These are phyloP conservation scores for Crocodylus rhombifer DNA, from an alignment of 2,797 vertebrate species.

Conservation along the genomic window DNA sequence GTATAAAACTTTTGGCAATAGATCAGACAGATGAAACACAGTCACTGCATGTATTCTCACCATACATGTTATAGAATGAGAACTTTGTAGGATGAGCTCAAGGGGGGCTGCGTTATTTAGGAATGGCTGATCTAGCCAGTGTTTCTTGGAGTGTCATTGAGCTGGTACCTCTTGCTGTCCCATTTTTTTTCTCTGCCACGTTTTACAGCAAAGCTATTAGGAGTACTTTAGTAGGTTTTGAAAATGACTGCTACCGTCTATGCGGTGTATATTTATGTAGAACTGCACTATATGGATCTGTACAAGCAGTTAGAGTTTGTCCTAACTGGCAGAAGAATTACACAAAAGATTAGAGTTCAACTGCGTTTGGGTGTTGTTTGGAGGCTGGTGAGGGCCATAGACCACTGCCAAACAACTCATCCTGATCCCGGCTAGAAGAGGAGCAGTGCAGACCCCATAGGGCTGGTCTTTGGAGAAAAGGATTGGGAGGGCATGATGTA, in stretches of 20 bases:
- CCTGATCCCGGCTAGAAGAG: rapidly evolving
- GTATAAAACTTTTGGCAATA: neutral
- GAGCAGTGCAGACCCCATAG: neutral
- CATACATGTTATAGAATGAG: neutral
- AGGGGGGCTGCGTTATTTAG: neutral
- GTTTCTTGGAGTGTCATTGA: neutral
- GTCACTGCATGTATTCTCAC: neutral
- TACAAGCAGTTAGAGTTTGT: neutral
- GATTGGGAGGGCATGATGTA: neutral
- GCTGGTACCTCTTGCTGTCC: neutral
- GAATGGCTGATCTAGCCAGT: neutral
- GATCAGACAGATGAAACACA: neutral
- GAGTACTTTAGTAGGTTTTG: neutral
- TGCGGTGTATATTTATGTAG: neutral
- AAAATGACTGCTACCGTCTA: neutral
- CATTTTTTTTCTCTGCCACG: neutral
- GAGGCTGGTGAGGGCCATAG: neutral
- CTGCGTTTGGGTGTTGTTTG: neutral
- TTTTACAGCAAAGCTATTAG: neutral
- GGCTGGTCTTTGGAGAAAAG: neutral
- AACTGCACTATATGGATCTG: neutral
- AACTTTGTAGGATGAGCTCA: neutral
- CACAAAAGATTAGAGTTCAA: neutral
- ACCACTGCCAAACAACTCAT: rapidly evolving
- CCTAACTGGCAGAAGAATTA: neutral